Percentiles rank a stretch among this genome's conserved stretches.
These are phyloP conservation scores for Gavia stellata DNA, from an alignment of 2,113 vertebrate genomes.

Conservation along the genomic window DNA sequence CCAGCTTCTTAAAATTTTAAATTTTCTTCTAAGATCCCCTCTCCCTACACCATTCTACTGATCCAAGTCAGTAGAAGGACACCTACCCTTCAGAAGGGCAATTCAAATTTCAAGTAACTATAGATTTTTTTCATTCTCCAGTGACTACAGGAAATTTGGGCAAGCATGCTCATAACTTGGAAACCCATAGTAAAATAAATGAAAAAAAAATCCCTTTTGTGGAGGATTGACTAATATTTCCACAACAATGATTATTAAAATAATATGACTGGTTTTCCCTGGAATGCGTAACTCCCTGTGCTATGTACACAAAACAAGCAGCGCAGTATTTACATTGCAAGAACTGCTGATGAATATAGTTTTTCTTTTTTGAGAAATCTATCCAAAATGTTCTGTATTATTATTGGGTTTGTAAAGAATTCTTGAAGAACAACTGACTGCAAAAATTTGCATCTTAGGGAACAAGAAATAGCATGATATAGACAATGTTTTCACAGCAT, in stretches of 20 bases:
- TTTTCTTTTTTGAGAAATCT: background rate
- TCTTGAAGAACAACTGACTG: background rate
- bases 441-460: background rate
- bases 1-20: background rate
- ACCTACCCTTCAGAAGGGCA: background rate
- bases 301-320: background rate
- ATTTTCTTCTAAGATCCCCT: background rate
- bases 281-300: background rate
- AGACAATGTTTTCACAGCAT: background rate
- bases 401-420: background rate
- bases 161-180: background rate
- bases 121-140: background rate
- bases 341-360: background rate
- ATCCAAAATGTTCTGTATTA: background rate
- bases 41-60: background rate
- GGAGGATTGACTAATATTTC: background rate
- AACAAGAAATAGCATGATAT: background rate
- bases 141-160: background rate
- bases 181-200: background rate
- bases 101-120: background rate
- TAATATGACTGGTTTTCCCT: background rate
- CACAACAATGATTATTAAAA: background rate
- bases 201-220: background rate
- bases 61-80: background rate
- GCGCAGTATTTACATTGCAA: background rate